Base-by-base conservation (phyloP, 1,140 invertebrate genomes). In the Cydia fagiglandana region DNA sequence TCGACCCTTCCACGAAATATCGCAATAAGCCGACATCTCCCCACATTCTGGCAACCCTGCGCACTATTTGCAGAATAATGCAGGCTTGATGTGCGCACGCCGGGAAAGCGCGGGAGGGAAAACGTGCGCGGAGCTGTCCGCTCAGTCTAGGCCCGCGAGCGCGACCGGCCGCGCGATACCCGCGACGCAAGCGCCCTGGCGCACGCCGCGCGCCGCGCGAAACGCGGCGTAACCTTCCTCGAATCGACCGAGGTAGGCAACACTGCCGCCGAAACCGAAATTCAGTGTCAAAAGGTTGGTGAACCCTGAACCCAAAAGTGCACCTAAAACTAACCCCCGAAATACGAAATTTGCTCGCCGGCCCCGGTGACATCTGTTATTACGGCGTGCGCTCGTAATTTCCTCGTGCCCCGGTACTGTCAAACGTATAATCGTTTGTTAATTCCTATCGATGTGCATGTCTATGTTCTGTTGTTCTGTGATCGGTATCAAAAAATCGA, bases 211-310 rank as follows among this genome's bases (percentile, higher is more conserved):
- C 82, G 90, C 88, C 90, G 90, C 90, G 90, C 81, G 80, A 82
- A 85, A 64, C 89, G 90, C 89, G 90, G 90, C 86, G 90, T 92
- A 78, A 92, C 90, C 79, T 92, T 92, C 78, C 88, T 88, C 78
- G 89, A 92, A 88, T 87, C 90, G 83, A 88, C 88, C 83, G 84
- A 79, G 77, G 81, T 82, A 76, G 84, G 84, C 87, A 85, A 85
- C 83, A 85, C 86, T 84, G 78, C 86, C 87, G 84, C 84, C 86
- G 87, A 88, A 84, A 86, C 88, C 84, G 90, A 92, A 84, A 81
- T 90, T 90, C 89, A 89, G 88, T 92, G 89, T 92, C 90, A 92
- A 90, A 92, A 92, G 90, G 89, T 92, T 90, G 87, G 90, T 92
- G 90, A 91, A 81, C 88, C 80, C 75, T 38, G 30, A 68, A 34